phyloP scores from a whole-genome alignment of 2,113 vertebrate genomes.

The Dicaeum eximium region DNA sequence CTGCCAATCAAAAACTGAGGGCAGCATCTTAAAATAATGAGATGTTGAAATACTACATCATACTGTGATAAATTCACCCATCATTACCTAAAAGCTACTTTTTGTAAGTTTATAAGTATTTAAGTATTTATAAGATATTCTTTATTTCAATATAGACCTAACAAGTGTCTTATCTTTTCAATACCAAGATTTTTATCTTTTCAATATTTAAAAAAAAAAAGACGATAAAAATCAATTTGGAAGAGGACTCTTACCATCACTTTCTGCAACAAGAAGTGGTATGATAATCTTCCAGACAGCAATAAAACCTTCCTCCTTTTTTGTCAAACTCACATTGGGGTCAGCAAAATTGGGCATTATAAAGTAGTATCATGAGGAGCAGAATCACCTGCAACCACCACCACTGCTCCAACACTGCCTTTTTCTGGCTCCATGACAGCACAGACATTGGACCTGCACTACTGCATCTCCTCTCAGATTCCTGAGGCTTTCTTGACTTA shows the following conservation, averaged over 20 bases:
- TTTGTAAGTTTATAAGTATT: not conserved
- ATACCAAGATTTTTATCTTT: not conserved
- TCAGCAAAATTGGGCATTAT: not conserved
- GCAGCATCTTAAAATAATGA: not conserved
- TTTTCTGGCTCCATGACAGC: not conserved
- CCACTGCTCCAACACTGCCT: not conserved
- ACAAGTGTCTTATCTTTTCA: not conserved
- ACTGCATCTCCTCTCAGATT: not conserved
- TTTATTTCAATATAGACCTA: not conserved
- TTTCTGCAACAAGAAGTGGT: not conserved
- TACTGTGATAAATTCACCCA: not conserved
- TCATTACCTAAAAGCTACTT: not conserved
- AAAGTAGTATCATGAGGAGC: accelerated
- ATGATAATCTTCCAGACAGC: not conserved
- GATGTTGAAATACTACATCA: not conserved
- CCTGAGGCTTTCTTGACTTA: not conserved
- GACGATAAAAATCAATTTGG: not conserved
- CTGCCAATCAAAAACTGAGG: not conserved
- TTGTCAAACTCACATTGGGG: accelerated
- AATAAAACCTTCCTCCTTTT: not conserved
- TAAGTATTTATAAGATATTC: not conserved
- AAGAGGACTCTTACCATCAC: not conserved
- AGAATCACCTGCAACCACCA: not conserved
- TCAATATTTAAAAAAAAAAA: not conserved
- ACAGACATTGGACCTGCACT: accelerated